Conservation (phyloP, 2,888 invertebrate genomes). For the Tiphia femorata region DNA sequence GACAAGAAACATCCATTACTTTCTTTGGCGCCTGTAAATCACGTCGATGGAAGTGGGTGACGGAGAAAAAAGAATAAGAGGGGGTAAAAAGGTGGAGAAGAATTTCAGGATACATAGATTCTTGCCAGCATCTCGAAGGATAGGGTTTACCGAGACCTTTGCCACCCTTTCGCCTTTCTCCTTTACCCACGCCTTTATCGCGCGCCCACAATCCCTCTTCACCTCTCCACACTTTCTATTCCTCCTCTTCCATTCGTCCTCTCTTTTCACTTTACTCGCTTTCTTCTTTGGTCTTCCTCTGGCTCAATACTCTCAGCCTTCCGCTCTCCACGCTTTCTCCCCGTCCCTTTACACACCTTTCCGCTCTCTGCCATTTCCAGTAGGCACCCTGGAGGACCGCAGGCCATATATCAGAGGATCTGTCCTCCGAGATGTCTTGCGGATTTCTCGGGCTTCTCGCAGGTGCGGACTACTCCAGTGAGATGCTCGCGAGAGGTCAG, state of each 20-base stretch:
- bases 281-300: too few species aligned
- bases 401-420: conserved; percentile 43
- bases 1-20: too few species aligned
- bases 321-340: not conserved
- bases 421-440: conserved; percentile 42
- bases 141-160: too few species aligned
- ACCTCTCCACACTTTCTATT: not conserved
- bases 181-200: not conserved
- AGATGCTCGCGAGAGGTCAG: too few species aligned
- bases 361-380: not conserved
- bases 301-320: too few species aligned
- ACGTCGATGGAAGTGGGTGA: not conserved
- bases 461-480: not conserved
- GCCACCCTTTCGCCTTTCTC: not conserved
- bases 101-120: not conserved
- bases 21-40: conserved; percentile 2
- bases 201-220: not conserved
- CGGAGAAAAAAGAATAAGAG: not conserved
- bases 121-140: conserved; percentile 5
- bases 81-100: not conserved
- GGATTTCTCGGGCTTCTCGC: conserved; percentile 26
- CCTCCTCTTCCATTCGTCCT: not conserved
- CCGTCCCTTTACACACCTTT: not conserved
- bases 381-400: conserved; percentile 1
- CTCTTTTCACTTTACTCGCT: not conserved